Base-by-base conservation (phyloP, 2,888 invertebrate species). In the Noctua janthe region DNA sequence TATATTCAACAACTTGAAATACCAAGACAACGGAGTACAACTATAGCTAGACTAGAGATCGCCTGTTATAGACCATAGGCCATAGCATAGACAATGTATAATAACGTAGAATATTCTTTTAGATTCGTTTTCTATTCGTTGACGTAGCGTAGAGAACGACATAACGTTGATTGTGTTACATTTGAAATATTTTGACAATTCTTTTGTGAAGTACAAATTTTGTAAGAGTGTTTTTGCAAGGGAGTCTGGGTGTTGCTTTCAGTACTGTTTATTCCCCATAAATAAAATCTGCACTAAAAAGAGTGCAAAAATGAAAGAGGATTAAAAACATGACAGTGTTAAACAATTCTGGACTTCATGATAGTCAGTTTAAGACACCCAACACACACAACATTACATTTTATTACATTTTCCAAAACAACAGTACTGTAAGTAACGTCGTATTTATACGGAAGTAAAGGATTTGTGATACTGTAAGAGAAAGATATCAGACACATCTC, bases 401-500 rank as follows among this genome's bases (percentile, higher is more conserved):
- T 29, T 29, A 29, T 29, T n/a, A 43, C 23, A 73, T 69, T 74
- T 78, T 80, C 15, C 43, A 47, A 47, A 62, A 74, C n/a, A 35
- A 83, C 67, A 78, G 66, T 87, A 82, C 81, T 88, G 80, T 62
- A 73, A 71, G 39, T 73, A 77, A 77, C 20, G 59, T 39, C 47
- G 39, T 78, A 75, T 62, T 80, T 84, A 75, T 85, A 81, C 47
- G 70, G 69, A 72, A 43, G 73, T 71, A 49, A 76, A 80, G 77
- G 70, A 75, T 86, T 79, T 84, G 86, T 87, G 81, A 87, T 84
- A 89, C 80, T 80, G 78, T 71, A 75, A 74, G 78, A 81, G 80
- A 86, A 84, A 76, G 76, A 89, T 84, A 88, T 87, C 88, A 81
- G 64, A 81, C 80, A 86, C 87, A 88, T 85, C 83, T 83, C 86